Base-by-base conservation (phyloP, 2,797 vertebrate species). In the Lateolabrax maculatus region DNA sequence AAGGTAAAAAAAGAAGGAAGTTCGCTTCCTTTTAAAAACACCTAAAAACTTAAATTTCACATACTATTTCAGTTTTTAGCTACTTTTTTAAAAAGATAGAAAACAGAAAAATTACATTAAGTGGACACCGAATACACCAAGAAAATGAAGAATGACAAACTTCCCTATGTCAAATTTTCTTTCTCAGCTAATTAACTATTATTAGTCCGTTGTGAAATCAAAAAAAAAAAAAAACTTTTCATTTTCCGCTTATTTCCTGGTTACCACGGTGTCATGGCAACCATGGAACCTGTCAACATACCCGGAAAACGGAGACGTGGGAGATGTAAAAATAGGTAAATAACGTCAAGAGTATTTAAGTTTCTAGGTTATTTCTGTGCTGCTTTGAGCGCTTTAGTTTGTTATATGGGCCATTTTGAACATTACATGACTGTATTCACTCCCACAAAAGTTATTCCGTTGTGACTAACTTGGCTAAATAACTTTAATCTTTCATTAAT, bases 261-360 rank as follows among this genome's bases (percentile, higher is more conserved):
- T 74, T 65, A 31, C 53, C 10, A 0, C 27, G 55, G 87, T 84
- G 39, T 84, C 76, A 57, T 53, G 51, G 83, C 56, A 83, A 90
- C 84, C 31, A 89, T 87, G 90, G 86, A 86, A 27, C 15, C 29
- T 0, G 56, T 56, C 79, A 91, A 90, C 87, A 93, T 66, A 80
- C 2, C 62, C 44, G 61, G 48, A 10, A 87, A 80, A 43, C 19
- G 41, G 62, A 77, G 62, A 83, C 34, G 51, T 1, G 51, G 43
- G 8, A 65, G 41, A 79, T 18, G 75, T 60, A 84, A 86, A 87
- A 80, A 60, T 0, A 0, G 83, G 90, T 89, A 81, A 86, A 71
- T 44, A 39, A 48, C 18, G 1, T 43, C 7, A 39, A 39, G 0
- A 43, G 9, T 15, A 11, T 9, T 21, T 15, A 5, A 61, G 13